Conservation (phyloP, 2,797 vertebrate genomes). For the Phoeniculus purpureus region DNA sequence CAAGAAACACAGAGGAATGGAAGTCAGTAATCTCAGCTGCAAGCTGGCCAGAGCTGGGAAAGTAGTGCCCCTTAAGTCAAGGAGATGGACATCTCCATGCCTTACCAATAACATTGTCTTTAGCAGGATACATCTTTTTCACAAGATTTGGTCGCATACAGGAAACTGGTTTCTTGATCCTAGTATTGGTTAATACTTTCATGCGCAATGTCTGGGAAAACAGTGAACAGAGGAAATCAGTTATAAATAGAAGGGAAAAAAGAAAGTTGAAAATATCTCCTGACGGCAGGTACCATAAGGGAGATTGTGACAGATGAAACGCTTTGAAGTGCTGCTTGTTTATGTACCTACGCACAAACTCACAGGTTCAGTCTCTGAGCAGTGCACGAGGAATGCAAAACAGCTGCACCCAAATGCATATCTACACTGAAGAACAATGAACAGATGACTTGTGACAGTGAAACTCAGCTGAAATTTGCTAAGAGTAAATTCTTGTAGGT, state of each 20-base stretch:
- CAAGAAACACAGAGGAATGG: neutral
- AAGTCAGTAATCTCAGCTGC: neutral
- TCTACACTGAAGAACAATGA: neutral
- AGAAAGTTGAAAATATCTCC: neutral
- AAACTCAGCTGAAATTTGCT: neutral
- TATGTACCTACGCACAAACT: neutral
- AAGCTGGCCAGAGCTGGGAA: neutral
- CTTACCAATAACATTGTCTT: neutral
- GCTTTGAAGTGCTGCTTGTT: neutral
- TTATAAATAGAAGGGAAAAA: neutral
- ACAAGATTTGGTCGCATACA: neutral
- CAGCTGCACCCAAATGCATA: neutral
- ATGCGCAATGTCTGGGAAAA: conserved; percentile 45
- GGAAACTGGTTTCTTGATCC: conserved; percentile 70
- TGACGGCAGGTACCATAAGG: neutral
- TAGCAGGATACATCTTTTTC: neutral
- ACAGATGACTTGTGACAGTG: neutral
- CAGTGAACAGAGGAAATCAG: neutral
- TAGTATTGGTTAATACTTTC: conserved; percentile 71
- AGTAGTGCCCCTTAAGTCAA: neutral
- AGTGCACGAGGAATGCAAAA: too few species aligned
- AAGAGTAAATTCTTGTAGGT: neutral
- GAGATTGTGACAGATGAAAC: neutral
- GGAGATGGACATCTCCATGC: neutral
- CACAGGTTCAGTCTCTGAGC: too few species aligned